Evolutionary conservation across 2,113 vertebrate species (phyloP).

Genomic region (Ahaetulla prasina): DNA sequence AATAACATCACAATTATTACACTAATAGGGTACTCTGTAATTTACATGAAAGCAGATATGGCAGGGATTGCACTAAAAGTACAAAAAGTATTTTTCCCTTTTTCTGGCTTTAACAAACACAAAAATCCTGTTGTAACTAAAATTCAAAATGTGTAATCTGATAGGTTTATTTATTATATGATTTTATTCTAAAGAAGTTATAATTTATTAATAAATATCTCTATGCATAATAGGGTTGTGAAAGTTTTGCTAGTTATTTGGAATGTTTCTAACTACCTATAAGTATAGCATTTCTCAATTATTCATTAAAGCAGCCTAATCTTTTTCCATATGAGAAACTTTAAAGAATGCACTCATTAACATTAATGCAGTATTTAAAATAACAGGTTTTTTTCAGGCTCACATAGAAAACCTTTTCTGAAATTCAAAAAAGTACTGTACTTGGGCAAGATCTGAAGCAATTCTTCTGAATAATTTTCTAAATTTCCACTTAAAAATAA

Average conservation of each 20-base stretch:
- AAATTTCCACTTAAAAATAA: background rate
- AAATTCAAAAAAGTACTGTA: background rate
- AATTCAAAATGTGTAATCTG: background rate
- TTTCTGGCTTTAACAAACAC: background rate
- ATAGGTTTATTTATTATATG: background rate
- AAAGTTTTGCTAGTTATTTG: background rate
- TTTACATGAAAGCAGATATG: background rate
- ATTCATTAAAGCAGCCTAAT: background rate
- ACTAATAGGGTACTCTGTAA: background rate
- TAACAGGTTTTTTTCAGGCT: background rate
- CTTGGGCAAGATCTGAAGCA: background rate
- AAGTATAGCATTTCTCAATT: background rate
- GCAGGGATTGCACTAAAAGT: background rate
- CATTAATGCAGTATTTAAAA: background rate
- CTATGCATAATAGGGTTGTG: background rate
- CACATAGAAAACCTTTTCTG: background rate
- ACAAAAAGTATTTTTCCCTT: background rate
- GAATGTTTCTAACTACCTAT: background rate
- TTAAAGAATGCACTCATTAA: background rate
- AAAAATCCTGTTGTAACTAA: background rate
- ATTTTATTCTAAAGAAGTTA: background rate
- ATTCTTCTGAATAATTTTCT: background rate
- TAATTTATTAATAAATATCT: background rate
- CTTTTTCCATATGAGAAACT: background rate
- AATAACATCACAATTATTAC: background rate